Base-by-base conservation (phyloP, 2,113 vertebrate genomes). In the Neoarius graeffei region DNA sequence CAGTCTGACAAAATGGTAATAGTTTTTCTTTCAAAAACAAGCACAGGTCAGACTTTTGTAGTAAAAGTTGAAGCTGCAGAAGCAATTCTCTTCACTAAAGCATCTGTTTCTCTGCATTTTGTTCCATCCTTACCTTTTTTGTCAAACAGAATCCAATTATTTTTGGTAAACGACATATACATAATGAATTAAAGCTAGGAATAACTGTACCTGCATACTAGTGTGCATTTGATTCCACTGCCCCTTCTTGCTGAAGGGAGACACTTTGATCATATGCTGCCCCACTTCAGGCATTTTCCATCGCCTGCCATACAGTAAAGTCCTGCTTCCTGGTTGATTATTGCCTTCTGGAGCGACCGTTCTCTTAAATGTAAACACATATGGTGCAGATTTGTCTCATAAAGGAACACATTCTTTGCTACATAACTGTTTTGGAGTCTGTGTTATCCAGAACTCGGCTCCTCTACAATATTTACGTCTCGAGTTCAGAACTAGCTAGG, bases 291-390 rank as follows among this genome's bases (percentile, higher is more conserved):
- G 84, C 85, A 86, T 91, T 91, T 91, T 86, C 57, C 86, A 69
- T n/a, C 13, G n/a, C 69, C 85, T 59, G 80, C 81, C 35, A 59
- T 79, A 81, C 83, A 59, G 71, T 88, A 77, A 85, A 89, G 86
- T 90, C 83, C 59, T 87, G 89, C 91, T 91, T 90, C 88, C 91
- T 90, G 91, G 71, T 89, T 91, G 91, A 93, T 93, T 87, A 88
- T 91, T 85, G 83, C 66, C 17, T 89, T 89, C 77, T 89, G 87
- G 94, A 86, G 89, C 23, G 64, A 85, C 88, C 89, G 79, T 89
- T 87, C 85, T 77, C 66, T 87, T 64, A 54, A 90, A 93, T 48
- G 23, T 94, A 94, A 94, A 94, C 94, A 94, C 92, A 95, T 87
- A 89, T 94, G 93, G 91, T 89, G 88, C 83, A 86, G 87, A 92